Evolutionary conservation across 2,888 invertebrate genomes (phyloP), one percentile per base, ranked within the genome.

Genomic region (Melieria omissa): DNA sequence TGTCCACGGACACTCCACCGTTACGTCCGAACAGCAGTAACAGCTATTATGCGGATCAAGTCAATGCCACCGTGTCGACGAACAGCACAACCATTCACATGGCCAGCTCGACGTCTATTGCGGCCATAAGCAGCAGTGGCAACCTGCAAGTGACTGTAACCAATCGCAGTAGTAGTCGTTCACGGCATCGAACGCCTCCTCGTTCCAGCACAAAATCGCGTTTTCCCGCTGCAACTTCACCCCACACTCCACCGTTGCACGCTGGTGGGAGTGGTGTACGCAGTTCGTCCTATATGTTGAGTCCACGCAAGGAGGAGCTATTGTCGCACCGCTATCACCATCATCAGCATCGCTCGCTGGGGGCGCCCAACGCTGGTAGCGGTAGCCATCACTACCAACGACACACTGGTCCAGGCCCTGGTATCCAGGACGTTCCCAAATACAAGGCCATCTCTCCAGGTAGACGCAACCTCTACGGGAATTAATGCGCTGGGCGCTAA

Each of bases 221-320:
- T 14, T 85, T 81, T 71, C 81, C 78, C 16, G 74, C 64, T 62
- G 79, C 78, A 16, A 81, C 87, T 49, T 87, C 87, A 16, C 87
- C 87, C 45, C 87, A 87, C 70, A 87, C 87, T n/a, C 87, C 87
- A 64, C 79, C 84, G 3, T 75, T 83, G 44, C 80, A 82, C 75
- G 79, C 77, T 5, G 71, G 74, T 8, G 65, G 69, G 8, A 66
- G 68, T 3, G 64, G 69, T 14, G 70, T 72, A 44, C 84, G 84
- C 0, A 79, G 74, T 70, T 76, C 83, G 12, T 83, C 84, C 9
- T 84, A 82, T 73, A 72, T 77, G 10, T 76, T 79, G 55, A 83
- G 83, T 73, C 82, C 84, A 1, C 77, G 72, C 76, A 84, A 74
- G 74, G 84, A 63, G 72, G 81, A 72, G 57, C 80, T 74, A 75